Percentiles rank a stretch among this genome's conserved stretches.
Evolutionary conservation across 2,888 invertebrate genomes (phyloP).

Genomic region (Panorpa germanica): DNA sequence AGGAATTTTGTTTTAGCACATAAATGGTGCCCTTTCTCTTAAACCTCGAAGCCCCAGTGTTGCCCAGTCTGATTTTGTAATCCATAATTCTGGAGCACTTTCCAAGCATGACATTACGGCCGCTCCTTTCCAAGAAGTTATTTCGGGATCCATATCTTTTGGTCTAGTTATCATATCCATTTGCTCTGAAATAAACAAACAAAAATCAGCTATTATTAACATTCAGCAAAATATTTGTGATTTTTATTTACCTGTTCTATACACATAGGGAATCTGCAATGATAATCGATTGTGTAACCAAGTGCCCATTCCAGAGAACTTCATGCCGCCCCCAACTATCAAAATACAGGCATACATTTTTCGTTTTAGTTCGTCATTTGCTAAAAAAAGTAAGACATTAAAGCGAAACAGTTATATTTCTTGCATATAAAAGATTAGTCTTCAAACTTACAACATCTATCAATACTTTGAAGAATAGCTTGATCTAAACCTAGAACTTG

Average conservation of each 20-base stretch:
- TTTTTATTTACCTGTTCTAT: slow-evolving; percentile 35
- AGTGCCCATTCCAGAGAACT: slow-evolving; percentile 62
- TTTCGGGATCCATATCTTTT: slow-evolving; percentile 80
- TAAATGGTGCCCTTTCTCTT: slow-evolving; percentile 81
- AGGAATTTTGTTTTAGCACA: too few species aligned
- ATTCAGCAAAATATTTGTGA: slow-evolving; percentile 13
- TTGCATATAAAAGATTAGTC: too few species aligned
- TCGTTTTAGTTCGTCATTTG: slow-evolving; percentile 71
- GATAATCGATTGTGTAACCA: slow-evolving; percentile 80
- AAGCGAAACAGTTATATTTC: slow-evolving; percentile 5
- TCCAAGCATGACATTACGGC: slow-evolving; percentile 85
- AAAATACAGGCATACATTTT: slow-evolving; percentile 90
- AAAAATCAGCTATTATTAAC: slow-evolving; percentile 7
- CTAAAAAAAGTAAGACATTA: slow-evolving; percentile 20
- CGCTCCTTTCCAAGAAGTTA: slow-evolving; percentile 89
- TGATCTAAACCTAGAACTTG: slow-evolving; percentile 78
- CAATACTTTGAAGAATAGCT: slow-evolving; percentile 81
- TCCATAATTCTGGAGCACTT: slow-evolving; percentile 87
- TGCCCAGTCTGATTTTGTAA: slow-evolving; percentile 68
- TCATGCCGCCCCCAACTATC: slow-evolving; percentile 82
- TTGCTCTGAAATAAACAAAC: slow-evolving; percentile 33
- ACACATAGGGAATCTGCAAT: slow-evolving; percentile 63
- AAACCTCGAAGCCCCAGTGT: slow-evolving; percentile 68
- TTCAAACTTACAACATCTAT: slow-evolving; percentile 49
- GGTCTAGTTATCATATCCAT: slow-evolving; percentile 79